Conservation (phyloP, 2,888 invertebrate genomes). For the Drosophila meridiana region DNA sequence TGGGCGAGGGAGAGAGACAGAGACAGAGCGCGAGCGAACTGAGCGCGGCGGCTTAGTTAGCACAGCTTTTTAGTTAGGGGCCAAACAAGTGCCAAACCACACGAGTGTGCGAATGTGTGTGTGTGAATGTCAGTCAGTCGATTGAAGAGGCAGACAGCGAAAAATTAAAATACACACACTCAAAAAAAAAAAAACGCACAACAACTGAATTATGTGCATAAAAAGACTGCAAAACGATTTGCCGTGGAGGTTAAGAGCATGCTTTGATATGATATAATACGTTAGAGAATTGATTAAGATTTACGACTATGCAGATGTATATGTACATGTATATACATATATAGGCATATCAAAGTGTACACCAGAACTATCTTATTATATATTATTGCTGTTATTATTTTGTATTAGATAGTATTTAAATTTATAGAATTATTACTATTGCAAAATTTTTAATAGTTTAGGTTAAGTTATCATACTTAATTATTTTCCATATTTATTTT, state of each 20-base stretch:
- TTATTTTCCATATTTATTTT: too few relatives aligned
- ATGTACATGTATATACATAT: background rate
- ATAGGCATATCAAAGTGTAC: background rate
- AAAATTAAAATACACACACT: constrained; percentile 28
- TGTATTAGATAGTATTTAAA: background rate
- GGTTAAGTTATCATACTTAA: too few relatives aligned
- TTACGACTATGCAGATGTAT: too few relatives aligned
- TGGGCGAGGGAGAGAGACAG: background rate
- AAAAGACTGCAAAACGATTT: constrained; percentile 42
- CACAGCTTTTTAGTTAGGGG: constrained; percentile 49
- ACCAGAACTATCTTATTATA: background rate
- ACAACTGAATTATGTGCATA: constrained; percentile 52
- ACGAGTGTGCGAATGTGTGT: constrained; percentile 14
- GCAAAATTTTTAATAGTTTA: too few relatives aligned
- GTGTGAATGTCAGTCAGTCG: constrained; percentile 50
- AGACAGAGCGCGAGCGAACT: background rate
- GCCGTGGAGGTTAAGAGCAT: constrained; percentile 48
- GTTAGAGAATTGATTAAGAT: constrained; percentile 1
- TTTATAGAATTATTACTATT: too few relatives aligned
- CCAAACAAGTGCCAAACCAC: constrained; percentile 39
- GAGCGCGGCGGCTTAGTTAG: constrained; percentile 44
- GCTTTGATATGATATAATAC: constrained; percentile 16
- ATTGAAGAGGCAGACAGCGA: constrained; percentile 31
- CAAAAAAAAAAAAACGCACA: constrained; percentile 36
- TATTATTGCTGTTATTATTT: background rate